Base-by-base conservation (phyloP, 2,797 vertebrate species). In the Pipistrellus nathusii region DNA sequence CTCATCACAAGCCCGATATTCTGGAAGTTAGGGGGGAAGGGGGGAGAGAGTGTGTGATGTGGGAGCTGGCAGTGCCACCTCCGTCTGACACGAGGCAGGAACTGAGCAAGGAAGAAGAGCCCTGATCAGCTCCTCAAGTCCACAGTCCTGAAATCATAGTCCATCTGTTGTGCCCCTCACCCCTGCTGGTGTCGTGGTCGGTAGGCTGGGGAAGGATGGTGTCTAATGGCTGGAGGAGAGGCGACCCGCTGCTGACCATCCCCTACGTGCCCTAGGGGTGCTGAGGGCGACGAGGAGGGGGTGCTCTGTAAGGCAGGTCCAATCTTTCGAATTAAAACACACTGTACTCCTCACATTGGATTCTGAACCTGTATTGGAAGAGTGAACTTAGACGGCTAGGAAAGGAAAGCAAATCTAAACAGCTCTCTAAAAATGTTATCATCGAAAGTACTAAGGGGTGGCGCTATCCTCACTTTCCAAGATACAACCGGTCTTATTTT, bases 371-470 rank as follows among this genome's bases (percentile, higher is more conserved):
- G 46, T 51, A 69, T 7, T 82, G 46, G 32, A 82, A 85, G 69
- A 94, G 72, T 93, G 4, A 0, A 78, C 20, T 51, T 64, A 51
- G 55, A 85, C 23, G 41, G 81, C 73, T 64, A 94, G 75, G 69
- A 88, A 77, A 82, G 21, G 20, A 6, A 93, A 77, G 73, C n/a
- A 44, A 84, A 41, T 32, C 73, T 38, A 73, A 94, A 81, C 25
- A 82, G 68, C 51, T 83, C 51, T 96, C 41, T 59, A 72, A 95
- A 96, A 95, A 80, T 68, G 90, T 78, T 64, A 85, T 76, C 72
- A 86, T 69, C 91, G 51, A 66, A 94, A 91, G 72, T 38, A 73
- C 72, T 59, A 89, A 85, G 77, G 48, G n/a, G 46, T 87, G 82
- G 68, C 17, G 25, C 11, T 46, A 23, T 30, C 59, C 41, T 96